Evolutionary conservation across 2,113 vertebrate species (phyloP).

Genomic region (Sylvietta virens): DNA sequence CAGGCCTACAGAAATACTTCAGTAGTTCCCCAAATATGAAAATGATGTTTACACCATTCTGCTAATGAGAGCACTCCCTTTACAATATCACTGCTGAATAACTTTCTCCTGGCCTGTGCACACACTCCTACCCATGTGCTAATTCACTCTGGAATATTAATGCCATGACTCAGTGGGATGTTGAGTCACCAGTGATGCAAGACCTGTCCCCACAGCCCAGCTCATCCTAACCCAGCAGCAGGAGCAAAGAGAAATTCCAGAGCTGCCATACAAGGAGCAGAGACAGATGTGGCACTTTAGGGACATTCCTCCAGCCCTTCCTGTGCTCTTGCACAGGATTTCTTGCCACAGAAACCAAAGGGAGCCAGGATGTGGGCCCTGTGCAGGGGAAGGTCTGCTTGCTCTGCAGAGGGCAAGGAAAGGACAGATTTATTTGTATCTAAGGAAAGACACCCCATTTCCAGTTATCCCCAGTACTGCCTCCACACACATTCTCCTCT

Average conservation of each 20-base stretch:
- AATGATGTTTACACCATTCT: not conserved
- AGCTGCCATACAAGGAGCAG: not conserved
- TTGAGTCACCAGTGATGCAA: not conserved
- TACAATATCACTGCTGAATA: not conserved
- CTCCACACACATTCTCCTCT: not conserved
- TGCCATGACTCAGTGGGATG: not conserved
- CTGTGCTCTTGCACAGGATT: not conserved
- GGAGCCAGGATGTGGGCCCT: no score
- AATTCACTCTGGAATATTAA: not conserved
- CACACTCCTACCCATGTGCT: not conserved
- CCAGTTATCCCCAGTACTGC: not conserved
- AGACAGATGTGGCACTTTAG: not conserved
- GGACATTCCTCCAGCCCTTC: not conserved
- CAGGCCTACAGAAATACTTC: not conserved
- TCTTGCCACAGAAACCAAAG: not conserved
- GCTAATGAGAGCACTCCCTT: not conserved
- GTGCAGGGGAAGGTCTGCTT: not conserved
- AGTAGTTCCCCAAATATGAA: not conserved
- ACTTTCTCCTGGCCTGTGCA: not conserved
- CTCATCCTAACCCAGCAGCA: not conserved
- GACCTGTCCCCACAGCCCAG: not conserved
- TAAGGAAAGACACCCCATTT: not conserved
- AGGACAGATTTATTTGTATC: not conserved
- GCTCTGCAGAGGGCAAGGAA: not conserved
- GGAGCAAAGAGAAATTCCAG: not conserved